Base-by-base conservation (phyloP, 2,113 vertebrate genomes). In the Caracal caracal region DNA sequence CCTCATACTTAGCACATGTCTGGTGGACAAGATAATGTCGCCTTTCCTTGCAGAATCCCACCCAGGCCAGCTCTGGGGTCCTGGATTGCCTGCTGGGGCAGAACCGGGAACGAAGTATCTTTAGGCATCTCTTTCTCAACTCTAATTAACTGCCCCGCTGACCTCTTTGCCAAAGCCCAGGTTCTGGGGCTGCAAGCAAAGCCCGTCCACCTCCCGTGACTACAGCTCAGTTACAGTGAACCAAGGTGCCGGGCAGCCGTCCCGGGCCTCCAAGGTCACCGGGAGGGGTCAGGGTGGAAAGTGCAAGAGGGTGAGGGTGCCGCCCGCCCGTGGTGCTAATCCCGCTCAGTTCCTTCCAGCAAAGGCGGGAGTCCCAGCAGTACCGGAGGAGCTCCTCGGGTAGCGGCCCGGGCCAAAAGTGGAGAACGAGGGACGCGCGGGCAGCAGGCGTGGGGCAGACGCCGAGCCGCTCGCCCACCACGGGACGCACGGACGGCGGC, bases 231-330 rank as follows among this genome's bases (percentile, higher is more conserved):
- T 43, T 73, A 37, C 6, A 22, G 43, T 1, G 73, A 93, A 53
- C 4, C 79, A 12, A 70, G 84, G 94, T 24, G 63, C 79, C 2
- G 49, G 33, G 63, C 56, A 6, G 93, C 79, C 5, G 24, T 37
- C 35, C 63, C n/a, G 10, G 35, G 92, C 70, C 96, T 82, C 96
- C 97, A 96, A 96, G 97, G 98, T 96, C 98, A 93, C 66, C 22
- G 87, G 86, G 83, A 89, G 84, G 86, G 97, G 94, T 92, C 96
- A 70, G 83, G 88, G 87, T 51, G 81, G 92, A 81, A 49, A 86
- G 88, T 88, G 78, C 61, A 19, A 10, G 59, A 10, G 19, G 47
- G 40, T 1, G 81, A 37, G 65, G 47, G 20, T 53, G 80, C 76
- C n/a, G 59, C 66, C 81, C 70, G 82, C 82, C 43, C 12, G 30